Percentiles rank a stretch among this genome's conserved stretches.
These are phyloP conservation scores for Hiodon alosoides DNA, from an alignment of 2,113 vertebrate species.

Conservation along the genomic window DNA sequence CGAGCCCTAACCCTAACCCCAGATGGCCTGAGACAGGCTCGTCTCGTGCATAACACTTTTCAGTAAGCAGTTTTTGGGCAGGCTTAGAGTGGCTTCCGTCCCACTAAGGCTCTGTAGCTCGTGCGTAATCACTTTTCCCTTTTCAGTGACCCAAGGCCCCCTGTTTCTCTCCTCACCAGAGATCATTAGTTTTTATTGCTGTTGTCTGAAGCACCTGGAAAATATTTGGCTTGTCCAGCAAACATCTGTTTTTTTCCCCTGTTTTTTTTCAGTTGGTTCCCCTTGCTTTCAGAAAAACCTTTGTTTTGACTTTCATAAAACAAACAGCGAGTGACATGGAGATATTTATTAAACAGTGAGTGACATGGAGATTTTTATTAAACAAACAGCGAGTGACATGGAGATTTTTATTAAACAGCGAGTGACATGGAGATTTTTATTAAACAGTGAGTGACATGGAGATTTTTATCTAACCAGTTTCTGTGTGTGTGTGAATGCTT, in stretches of 20 bases:
- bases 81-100: too few relatives aligned
- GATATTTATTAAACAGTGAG: neutral
- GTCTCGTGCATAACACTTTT: too few relatives aligned
- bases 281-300: constrained; percentile 12
- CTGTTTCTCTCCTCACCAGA: constrained; percentile 20
- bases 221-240: constrained; percentile 35
- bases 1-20: too few relatives aligned
- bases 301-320: constrained; percentile 19
- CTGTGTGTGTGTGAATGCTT: neutral
- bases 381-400: neutral
- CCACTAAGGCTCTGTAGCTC: too few relatives aligned
- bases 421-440: neutral
- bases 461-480: neutral
- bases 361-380: neutral
- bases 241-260: constrained; percentile 32
- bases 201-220: constrained; percentile 35
- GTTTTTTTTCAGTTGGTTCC: neutral
- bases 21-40: too few relatives aligned
- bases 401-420: neutral
- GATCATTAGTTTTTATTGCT: constrained; percentile 36
- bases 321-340: neutral
- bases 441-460: too few relatives aligned
- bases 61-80: too few relatives aligned
- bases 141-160: constrained; percentile 29
- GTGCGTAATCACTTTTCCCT: too few relatives aligned